Evolutionary conservation across 2,113 vertebrate species (phyloP), one percentile per base, ranked within the genome.

Genomic region (Salminus brasiliensis): DNA sequence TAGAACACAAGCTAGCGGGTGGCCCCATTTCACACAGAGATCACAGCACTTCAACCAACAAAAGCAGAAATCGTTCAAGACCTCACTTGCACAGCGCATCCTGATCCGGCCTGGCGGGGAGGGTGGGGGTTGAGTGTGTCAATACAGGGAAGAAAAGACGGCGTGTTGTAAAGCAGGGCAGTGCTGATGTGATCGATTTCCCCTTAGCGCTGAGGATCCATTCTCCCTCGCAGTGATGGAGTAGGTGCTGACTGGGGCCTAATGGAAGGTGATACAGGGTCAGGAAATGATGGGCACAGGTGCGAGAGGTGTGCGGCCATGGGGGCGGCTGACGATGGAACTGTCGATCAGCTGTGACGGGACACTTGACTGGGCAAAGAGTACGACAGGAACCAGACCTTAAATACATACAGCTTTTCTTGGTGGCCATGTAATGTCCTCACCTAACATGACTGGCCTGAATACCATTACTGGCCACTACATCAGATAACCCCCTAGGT

Each of bases 241-340:
- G 85, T 87, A 86, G 88, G 87, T 90, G 90, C 85, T 85, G 91
- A 93, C 84, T 90, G 74, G 57, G 83, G 76, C 55, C 41, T 83
- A 85, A 85, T 62, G 83, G 52, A 85, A 85, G 83, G 85, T 63
- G 39, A 79, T 69, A 29, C 12, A 16, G 87, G 89, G 86, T 89
- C 87, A 92, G 53, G 88, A 86, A 86, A 79, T 74, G 34, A 72
- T 76, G 53, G 85, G 45, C 81, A 84, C 88, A 90, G 88, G 89
- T 91, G 90, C 78, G 84, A 75, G 41, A 25, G 39, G 11, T 63
- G 45, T 52, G 27, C 27, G 36, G 18, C 12, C 4, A 39, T n/a
- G 36, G 72, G 13, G 62, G 18, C 36, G 43, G 55, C 49, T 53
- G 36, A 32, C 2, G 63, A 7, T 45, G 57, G 66, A 63, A 5